Evolutionary conservation across 2,113 vertebrate species (phyloP).

Genomic region (Noturus placidus): DNA sequence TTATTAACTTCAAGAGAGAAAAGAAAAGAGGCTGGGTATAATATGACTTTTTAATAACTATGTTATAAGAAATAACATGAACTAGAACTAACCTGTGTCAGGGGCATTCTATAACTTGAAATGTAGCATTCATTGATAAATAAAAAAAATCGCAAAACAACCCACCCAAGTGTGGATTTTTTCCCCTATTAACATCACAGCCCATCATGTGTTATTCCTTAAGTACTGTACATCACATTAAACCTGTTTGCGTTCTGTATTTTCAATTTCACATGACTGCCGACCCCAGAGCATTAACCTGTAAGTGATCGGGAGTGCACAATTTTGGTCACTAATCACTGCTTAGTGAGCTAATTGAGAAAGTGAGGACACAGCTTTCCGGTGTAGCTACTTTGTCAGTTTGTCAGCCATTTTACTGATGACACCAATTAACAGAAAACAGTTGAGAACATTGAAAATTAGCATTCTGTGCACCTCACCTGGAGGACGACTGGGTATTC

Average conservation of each 20-base stretch:
- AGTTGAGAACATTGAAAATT: conserved; percentile 66
- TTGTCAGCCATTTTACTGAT: conserved; percentile 69
- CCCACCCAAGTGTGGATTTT: not conserved
- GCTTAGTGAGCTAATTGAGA: conserved; percentile 53
- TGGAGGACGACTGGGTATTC: conserved; percentile 12
- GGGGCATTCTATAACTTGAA: not conserved
- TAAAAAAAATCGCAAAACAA: not conserved
- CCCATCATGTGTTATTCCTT: not conserved
- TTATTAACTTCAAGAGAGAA: not conserved
- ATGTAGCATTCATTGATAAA: not conserved
- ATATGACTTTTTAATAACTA: not conserved
- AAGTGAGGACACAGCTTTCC: conserved; percentile 49
- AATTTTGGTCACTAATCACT: conserved; percentile 39
- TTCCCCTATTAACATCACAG: not conserved
- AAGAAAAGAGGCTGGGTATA: not conserved
- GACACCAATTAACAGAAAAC: conserved; percentile 75
- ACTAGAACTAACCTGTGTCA: not conserved
- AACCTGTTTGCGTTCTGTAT: not conserved
- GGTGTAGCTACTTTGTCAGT: conserved; percentile 60
- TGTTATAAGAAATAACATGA: not conserved
- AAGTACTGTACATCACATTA: not conserved
- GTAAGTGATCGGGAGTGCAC: not conserved
- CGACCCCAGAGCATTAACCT: not conserved
- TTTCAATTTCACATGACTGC: not conserved
- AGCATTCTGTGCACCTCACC: conserved; percentile 58